Conservation (phyloP, 2,888 invertebrate species). For the Lapara coniferarum region DNA sequence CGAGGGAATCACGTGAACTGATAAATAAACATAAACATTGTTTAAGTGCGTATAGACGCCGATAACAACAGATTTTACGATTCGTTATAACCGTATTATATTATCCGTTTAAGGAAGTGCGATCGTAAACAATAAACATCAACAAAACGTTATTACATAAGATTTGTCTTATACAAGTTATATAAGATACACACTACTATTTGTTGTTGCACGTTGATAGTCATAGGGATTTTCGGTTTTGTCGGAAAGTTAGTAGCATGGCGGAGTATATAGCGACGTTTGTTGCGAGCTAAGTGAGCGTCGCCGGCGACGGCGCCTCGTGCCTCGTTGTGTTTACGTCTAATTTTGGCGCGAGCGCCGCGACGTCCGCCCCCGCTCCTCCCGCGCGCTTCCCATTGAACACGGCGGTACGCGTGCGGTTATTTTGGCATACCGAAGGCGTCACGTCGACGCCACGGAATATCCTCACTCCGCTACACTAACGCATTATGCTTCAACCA, state of each 20-base stretch:
- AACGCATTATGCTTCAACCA: conserved; percentile 9
- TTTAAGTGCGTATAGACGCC: no score
- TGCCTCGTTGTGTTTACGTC: conserved; percentile 80
- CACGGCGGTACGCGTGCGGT: conserved; percentile 72
- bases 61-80: no score
- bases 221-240: conserved; percentile 15
- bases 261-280: conserved; percentile 23
- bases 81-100: no score
- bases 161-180: no score
- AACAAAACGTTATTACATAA: no score
- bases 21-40: no score
- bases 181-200: no score
- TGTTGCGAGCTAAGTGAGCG: conserved; percentile 46
- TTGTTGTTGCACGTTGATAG: background rate
- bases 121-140: no score
- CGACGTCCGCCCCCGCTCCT: conserved; percentile 68
- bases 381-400: conserved; percentile 75
- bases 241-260: conserved; percentile 23
- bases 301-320: conserved; percentile 69
- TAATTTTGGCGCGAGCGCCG: conserved; percentile 83
- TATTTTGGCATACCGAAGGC: conserved; percentile 73
- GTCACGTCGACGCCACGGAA: conserved; percentile 63
- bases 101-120: no score
- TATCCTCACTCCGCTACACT: conserved; percentile 42
- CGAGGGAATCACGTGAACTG: no score